Evolutionary conservation across 2,888 invertebrate genomes (phyloP), one percentile per base, ranked within the genome.

Genomic region (Julus scanicus): DNA sequence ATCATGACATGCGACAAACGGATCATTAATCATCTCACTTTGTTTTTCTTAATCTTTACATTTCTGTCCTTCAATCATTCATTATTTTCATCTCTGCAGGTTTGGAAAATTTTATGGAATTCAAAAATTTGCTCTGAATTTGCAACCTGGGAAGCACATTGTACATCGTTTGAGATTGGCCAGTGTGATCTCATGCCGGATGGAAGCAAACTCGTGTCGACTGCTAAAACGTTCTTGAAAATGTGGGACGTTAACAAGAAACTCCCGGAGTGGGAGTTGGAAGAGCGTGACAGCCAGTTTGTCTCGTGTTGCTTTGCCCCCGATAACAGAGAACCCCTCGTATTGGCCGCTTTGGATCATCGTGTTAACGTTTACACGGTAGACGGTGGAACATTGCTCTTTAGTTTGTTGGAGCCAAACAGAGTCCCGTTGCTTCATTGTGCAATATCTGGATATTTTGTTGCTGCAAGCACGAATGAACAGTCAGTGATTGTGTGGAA

Each of bases 311-410:
- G 84, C 53, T 80, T 88, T 63, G 39, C 84, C 48, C 63, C 48
- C n/a, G 92, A 93, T 89, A 93, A 93, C 5, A 40, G 48, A 39
- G 40, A 84, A 40, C 93, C 93, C 0, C 92, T 93, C 40, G 94
- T 95, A 88, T 93, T 95, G 17, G 94, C 95, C 0, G 91, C 95
- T 13, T 94, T 94, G 8, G 92, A 92, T 48, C 94, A 94, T 90
- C 94, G 95, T 0, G 92, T 88, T 5, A 83, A 44, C 92, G 39
- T 92, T 95, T n/a, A 94, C 94, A 89, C 90, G 95, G 48, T 95
- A 94, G 94, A 89, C 89, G 44, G 84, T 89, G 86, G 88, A 63
- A 8, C 48, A 48, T 17, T 86, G 87, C 39, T 89, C 87, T 88
- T 63, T 86, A 20, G 48, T 87, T 48, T 88, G 49, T 17, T 40